Evolutionary conservation across 1,140 invertebrate genomes (phyloP), one percentile per base, ranked within the genome.

Genomic region (Drosophila hydei): DNA sequence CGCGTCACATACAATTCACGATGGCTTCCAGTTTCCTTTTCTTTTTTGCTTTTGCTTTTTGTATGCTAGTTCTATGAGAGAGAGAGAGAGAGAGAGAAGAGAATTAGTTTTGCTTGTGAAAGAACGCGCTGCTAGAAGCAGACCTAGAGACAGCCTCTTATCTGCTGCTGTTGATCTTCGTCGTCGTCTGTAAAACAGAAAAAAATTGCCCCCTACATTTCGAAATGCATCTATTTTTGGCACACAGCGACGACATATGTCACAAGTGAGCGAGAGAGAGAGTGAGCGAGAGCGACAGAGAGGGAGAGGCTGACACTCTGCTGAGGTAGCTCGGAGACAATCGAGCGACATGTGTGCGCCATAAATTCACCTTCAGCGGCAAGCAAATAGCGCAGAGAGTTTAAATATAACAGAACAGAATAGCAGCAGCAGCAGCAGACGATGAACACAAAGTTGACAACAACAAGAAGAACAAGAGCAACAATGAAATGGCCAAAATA

Each of bases 351-450:
- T 88, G 84, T 88, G 83, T 88, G 84, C 84, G 75, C 83, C 79
- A 88, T 88, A 88, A 88, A 88, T 88, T 88, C 83, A 88, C 83
- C 83, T 88, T 88, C 83, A 88, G 65, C 33, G 65, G 65, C 79
- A 75, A 71, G 61, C 77, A 83, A 83, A 83, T 83, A 83, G 79
- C 75, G 75, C 79, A 74, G 64, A 80, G 74, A 88, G 77, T 87
- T 85, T 81, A 85, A 85, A 77, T 78, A 88, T 83, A 87, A 87
- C 78, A 81, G 45, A n/a, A n/a, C 64, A 55, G 43, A n/a, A n/a
- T 45, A 70, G n/a, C 74, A 42, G 7, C 61, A 38, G 23, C 43
- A 50, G 27, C 55, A 47, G 30, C 60, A 43, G 27, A 54, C 33
- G 38, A 42, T 42, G 38, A 33, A 74, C 63, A 78, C 55, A 70